Conservation (phyloP, 2,888 invertebrate genomes). For the Sarcophaga caerulescens region DNA sequence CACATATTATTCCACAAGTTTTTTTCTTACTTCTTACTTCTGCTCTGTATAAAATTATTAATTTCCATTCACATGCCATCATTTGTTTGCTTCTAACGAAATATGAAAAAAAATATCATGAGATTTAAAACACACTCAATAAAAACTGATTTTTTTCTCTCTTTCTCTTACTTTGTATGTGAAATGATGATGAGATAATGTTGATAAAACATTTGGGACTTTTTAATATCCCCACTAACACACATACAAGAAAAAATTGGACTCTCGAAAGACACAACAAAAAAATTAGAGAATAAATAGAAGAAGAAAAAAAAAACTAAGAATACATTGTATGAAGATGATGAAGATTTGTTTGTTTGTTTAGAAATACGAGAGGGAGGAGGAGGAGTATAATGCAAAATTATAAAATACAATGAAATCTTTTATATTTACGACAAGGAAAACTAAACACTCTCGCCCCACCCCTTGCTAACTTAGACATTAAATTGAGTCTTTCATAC, state of each 20-base stretch:
- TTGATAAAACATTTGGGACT: conserved; percentile 26
- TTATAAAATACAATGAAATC: conserved; percentile 51
- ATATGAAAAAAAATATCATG: neutral
- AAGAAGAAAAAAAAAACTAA: no score
- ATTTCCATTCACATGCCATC: neutral
- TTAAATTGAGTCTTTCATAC: conserved; percentile 16
- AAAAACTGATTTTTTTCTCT: conserved; percentile 22
- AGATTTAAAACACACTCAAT: conserved; percentile 17
- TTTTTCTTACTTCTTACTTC: neutral
- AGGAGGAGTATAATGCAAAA: conserved; percentile 1
- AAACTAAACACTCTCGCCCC: neutral
- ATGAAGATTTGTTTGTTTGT: conserved; percentile 32
- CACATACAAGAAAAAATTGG: no score
- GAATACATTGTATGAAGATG: neutral
- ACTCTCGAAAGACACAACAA: no score
- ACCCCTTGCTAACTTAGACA: neutral
- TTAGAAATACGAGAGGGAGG: conserved; percentile 8
- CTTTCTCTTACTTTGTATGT: neutral
- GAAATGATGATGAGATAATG: conserved; percentile 19
- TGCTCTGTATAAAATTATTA: conserved; percentile 2
- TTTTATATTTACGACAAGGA: conserved; percentile 19
- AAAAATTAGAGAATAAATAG: no score
- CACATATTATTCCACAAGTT: conserved; percentile 15
- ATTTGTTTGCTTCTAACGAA: neutral
- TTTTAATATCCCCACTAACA: neutral